Percentiles rank a stretch among this genome's conserved stretches.
Conservation (phyloP, 2,113 vertebrate species). For the Lepidiolamprologus cunningtoni region DNA sequence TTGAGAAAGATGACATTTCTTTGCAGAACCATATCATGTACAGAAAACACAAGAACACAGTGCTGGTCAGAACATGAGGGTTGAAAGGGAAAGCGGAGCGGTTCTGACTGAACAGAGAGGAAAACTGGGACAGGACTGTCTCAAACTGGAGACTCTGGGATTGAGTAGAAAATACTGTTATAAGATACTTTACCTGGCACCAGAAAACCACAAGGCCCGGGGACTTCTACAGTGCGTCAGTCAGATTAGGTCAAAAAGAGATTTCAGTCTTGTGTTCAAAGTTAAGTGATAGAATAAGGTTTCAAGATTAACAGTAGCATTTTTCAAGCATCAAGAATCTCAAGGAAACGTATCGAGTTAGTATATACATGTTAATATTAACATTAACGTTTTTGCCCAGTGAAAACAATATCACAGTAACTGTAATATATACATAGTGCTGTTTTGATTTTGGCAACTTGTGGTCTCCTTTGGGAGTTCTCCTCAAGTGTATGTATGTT, state of each 20-base stretch:
- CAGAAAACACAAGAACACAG: neutral
- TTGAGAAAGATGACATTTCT: neutral
- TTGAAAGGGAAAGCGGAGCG: neutral
- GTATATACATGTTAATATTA: neutral
- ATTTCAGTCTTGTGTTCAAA: slow-evolving; percentile 47
- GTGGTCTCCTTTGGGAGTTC: slow-evolving; percentile 30
- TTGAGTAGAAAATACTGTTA: slow-evolving; percentile 51
- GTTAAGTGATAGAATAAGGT: slow-evolving; percentile 8
- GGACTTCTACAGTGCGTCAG: slow-evolving; percentile 78
- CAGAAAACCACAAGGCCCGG: slow-evolving; percentile 90
- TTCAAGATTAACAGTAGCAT: neutral
- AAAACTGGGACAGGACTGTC: slow-evolving; percentile 21
- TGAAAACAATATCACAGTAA: neutral
- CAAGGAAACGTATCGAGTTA: neutral
- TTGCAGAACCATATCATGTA: slow-evolving; percentile 19
- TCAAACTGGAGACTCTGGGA: slow-evolving; percentile 6
- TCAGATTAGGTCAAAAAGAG: slow-evolving; percentile 70
- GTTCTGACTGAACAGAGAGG: slow-evolving; percentile 11
- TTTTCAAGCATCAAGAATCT: neutral
- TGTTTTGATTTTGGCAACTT: neutral
- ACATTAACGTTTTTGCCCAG: neutral
- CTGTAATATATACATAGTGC: neutral
- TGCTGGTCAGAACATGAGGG: slow-evolving; percentile 28
- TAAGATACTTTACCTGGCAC: slow-evolving; percentile 84
- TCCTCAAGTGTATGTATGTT: neutral